phyloP scores from a whole-genome alignment of 30 jellyfish, hydroid and myxozoan species.

The Mastigias papua region DNA sequence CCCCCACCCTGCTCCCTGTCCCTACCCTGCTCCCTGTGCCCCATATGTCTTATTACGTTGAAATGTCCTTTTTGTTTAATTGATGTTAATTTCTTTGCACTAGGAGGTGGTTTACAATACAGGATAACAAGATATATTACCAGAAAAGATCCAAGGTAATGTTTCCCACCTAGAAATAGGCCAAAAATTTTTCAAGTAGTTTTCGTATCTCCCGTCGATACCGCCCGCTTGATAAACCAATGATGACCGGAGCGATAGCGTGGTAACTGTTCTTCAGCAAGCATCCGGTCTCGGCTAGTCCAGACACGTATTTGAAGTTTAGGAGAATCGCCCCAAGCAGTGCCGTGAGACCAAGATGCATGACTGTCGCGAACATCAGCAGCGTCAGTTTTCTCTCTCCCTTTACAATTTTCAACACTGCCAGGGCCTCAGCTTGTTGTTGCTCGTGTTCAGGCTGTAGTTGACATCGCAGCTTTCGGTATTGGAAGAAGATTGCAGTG shows the following conservation, averaged over 20 bases:
- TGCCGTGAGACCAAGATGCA: background rate
- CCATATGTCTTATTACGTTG: background rate
- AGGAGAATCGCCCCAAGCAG: background rate
- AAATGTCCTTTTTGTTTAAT: background rate
- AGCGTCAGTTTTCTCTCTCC: background rate
- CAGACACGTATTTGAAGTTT: background rate
- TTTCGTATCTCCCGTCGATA: slow-evolving; percentile 3
- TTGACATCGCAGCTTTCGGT: background rate
- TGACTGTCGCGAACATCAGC: slow-evolving; percentile 1
- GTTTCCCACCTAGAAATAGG: background rate
- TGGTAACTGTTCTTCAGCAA: slow-evolving; percentile 5
- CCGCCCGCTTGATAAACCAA: background rate
- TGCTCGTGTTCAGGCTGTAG: background rate
- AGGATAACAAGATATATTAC: slow-evolving; percentile 89
- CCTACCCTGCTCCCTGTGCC: too few relatives aligned
- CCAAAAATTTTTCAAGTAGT: too few relatives aligned
- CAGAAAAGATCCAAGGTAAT: slow-evolving; percentile 84
- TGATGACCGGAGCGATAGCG: slow-evolving; percentile 15
- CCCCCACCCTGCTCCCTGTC: too few relatives aligned
- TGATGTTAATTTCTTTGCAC: too few relatives aligned
- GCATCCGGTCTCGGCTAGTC: background rate
- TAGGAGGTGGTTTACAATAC: slow-evolving; percentile 98
- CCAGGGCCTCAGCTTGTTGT: background rate
- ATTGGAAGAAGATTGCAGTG: background rate
- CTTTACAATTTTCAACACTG: background rate